Base-by-base conservation (phyloP, 35 echinoderm and acorn worm genomes). In the Strongylocentrotus purpuratus region DNA sequence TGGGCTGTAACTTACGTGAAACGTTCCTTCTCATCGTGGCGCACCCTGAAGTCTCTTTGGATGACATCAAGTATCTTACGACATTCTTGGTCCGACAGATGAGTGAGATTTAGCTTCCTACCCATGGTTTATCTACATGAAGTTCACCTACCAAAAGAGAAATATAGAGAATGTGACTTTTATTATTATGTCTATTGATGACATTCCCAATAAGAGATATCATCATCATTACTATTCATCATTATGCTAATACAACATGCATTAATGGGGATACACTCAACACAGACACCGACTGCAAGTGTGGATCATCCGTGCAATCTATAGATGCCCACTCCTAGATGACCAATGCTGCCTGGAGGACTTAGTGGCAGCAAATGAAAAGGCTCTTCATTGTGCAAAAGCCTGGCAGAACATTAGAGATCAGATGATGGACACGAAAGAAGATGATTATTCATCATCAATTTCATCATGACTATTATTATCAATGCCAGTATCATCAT, bases 71-170 rank as follows among this genome's bases (percentile, higher is more conserved):
- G 94, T 41, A 99, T 96, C 47, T 99, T 96, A 7, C 96, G 96
- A 88, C 98, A 99, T 92, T 99, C 98, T 45, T 94, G 95, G 48
- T 99, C 98, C 4, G 96, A 97, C 46, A 99, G 94, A 70, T 99
- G 98, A 59, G 97, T 94, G 52, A 99, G 95, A 59, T 99, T 99
- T 33, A 99, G 94, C 87, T 99, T 99, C n/a, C 98, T 96, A 52
- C 98, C 98, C 98, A 99, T 99, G 91, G 48, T 93, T 13, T 31
- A 45, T 89, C 33, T 45, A 8, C 20, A 33, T 89, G 12, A 18
- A 89, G 31, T 5, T 22, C n/a, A 78, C 65, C 87, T 89, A 31
- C 0, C 17, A 20, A 25, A 45, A 5, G 33, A 33, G 31, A 46
- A 22, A 31, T 13, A 89, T 22, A 45, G 9, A 41, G 9, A 46